Evolutionary conservation across 2,797 vertebrate species (phyloP).

Genomic region (Chaenodraco wilsoni): DNA sequence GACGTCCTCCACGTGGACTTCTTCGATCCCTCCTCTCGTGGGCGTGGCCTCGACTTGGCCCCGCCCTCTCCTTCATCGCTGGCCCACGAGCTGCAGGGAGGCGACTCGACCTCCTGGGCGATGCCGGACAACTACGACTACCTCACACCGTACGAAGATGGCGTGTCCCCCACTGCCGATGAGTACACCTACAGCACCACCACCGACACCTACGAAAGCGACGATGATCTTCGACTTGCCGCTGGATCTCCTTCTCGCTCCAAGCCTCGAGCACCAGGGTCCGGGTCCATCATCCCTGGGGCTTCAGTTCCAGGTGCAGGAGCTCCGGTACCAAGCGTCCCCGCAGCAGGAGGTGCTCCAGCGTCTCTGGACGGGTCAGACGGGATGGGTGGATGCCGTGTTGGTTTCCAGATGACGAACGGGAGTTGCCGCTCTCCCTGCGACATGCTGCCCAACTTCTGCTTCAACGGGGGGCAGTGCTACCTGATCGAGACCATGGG

Average conservation of each 20-base stretch:
- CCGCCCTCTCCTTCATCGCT: conserved; percentile 70
- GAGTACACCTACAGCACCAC: conserved; percentile 85
- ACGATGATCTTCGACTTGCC: conserved; percentile 70
- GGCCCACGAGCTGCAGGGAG: conserved; percentile 80
- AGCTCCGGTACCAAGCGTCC: conserved; percentile 50
- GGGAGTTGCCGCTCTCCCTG: conserved; percentile 92
- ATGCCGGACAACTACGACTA: conserved; percentile 90
- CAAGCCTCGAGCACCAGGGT: conserved; percentile 58
- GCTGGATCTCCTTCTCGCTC: conserved; percentile 72
- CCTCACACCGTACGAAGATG: conserved; percentile 90
- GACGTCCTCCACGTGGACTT: conserved; percentile 90
- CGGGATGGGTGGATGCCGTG: conserved; percentile 81
- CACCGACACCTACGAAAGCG: conserved; percentile 81
- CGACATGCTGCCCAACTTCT: conserved; percentile 91
- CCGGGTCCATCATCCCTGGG: conserved; percentile 56
- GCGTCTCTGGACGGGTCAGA: conserved; percentile 77
- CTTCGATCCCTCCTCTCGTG: conserved; percentile 83
- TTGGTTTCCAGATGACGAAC: conserved; percentile 87
- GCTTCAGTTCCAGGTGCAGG: conserved; percentile 49
- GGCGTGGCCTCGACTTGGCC: conserved; percentile 70
- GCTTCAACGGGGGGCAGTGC: conserved; percentile 97
- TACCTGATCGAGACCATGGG: conserved; percentile 92
- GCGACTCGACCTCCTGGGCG: conserved; percentile 86
- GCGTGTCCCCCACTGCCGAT: conserved; percentile 87
- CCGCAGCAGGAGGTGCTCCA: conserved; percentile 51